Base-by-base conservation (phyloP, 2,797 vertebrate species). In the Trematomus bernacchii region DNA sequence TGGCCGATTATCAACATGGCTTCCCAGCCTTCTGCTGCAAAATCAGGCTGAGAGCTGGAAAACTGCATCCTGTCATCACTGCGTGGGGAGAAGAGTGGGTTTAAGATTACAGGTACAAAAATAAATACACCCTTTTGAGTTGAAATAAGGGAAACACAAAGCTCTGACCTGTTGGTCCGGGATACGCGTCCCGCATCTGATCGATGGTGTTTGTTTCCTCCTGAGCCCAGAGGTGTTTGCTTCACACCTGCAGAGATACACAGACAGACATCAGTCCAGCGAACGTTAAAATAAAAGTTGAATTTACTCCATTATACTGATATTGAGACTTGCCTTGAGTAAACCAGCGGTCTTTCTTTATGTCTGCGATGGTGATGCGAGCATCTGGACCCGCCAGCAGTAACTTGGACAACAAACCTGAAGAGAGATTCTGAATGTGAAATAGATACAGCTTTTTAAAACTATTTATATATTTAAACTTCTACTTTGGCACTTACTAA, bases 1-100 rank as follows among this genome's bases (percentile, higher is more conserved):
- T 95, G 94, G 19, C 96, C 90, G 27, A 91, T 87, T 2, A 94
- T 85, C 2, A 94, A 75, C 50, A 90, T 92, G 42, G 93, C 89
- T 46, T 99, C 97, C 96, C 96, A 91, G 43, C 91, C 86, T 1
- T 16, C 91, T 0, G 94, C 95, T 9, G 95, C 94, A 0, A 96
- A 95, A 85, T 99, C 98, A 0, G 98, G 98, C 89, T 99, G 98
- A 4, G 98, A 99, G 64, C 96, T 98, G 66, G 97, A 98, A 73
- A 95, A 96, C 73, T 95, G 94, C 58, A 94, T 91, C 70, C 88
- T 92, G 78, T 98, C 97, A 66, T 97, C 96, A 54, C 97, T 99
- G 73, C 18, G 1, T 33, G 50, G 51, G 47, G 27, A 83, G 37
- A 30, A 50, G 33, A 1, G 13, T 2, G 14, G 13, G 42, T 1